Conservation (phyloP, 1,140 invertebrate species). For the Littorina saxatilis region DNA sequence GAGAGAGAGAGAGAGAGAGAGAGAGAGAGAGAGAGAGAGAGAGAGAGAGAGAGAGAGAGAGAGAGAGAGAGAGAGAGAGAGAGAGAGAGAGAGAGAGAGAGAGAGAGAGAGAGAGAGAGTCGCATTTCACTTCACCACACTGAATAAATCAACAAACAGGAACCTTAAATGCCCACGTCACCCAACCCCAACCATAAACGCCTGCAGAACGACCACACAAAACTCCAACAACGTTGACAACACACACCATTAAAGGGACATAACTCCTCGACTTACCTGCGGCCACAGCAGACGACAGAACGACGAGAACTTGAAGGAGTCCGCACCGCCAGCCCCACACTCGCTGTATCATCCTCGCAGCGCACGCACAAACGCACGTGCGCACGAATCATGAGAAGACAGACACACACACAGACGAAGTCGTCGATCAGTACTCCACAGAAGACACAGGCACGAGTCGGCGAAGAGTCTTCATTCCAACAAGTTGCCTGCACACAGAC, state of each 20-base stretch:
- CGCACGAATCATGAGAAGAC: background rate
- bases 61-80: no score
- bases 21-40: no score
- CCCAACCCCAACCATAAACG: no score
- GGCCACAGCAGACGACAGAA: conserved; percentile 2
- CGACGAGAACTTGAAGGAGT: background rate
- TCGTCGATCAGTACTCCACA: background rate
- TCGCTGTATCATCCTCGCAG: background rate
- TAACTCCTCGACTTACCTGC: background rate
- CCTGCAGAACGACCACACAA: no score
- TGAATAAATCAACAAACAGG: no score
- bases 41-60: no score
- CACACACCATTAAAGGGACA: background rate
- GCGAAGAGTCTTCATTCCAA: background rate
- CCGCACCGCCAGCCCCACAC: conserved; percentile 7
- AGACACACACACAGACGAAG: background rate
- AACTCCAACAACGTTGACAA: no score
- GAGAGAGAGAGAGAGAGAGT: no score
- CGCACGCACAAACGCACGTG: background rate
- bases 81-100: no score
- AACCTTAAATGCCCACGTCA: no score
- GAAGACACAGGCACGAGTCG: background rate
- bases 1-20: no score
- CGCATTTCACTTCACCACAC: no score
- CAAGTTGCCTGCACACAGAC: background rate